phyloP scores from a whole-genome alignment of 2,113 vertebrate species.

The Oceanodroma tethys region DNA sequence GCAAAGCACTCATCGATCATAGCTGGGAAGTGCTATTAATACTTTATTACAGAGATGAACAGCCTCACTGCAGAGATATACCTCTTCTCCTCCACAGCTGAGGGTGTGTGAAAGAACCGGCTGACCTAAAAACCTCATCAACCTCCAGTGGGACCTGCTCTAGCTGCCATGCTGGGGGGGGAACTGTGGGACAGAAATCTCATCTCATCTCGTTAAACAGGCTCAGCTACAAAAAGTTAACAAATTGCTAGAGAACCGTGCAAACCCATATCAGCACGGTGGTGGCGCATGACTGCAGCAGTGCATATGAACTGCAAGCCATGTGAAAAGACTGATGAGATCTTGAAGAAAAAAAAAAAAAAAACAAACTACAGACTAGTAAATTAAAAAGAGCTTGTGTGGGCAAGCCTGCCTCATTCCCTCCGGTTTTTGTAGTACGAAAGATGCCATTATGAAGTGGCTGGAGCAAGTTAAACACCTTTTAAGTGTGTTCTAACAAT shows the following conservation, averaged over 20 bases:
- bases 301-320: not conserved
- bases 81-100: not conserved
- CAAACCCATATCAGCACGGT: not conserved
- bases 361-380: not conserved
- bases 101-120: not conserved
- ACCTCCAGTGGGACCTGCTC: not conserved
- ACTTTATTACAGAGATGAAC: not conserved
- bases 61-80: not conserved
- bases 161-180: no score
- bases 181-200: not conserved
- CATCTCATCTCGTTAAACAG: not conserved
- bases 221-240: not conserved
- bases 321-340: not conserved
- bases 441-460: not conserved
- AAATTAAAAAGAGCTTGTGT: slow-evolving; percentile 29
- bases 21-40: not conserved
- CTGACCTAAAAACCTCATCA: not conserved
- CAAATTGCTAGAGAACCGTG: not conserved
- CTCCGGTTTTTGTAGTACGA: not conserved
- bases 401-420: slow-evolving; percentile 3
- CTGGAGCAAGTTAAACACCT: slow-evolving; percentile 2
- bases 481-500: slow-evolving; percentile 18
- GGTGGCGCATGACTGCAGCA: not conserved
- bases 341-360: not conserved
- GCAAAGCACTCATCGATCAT: not conserved